phyloP scores from a whole-genome alignment of 2,797 vertebrate species.

The Rhincodon typus region DNA sequence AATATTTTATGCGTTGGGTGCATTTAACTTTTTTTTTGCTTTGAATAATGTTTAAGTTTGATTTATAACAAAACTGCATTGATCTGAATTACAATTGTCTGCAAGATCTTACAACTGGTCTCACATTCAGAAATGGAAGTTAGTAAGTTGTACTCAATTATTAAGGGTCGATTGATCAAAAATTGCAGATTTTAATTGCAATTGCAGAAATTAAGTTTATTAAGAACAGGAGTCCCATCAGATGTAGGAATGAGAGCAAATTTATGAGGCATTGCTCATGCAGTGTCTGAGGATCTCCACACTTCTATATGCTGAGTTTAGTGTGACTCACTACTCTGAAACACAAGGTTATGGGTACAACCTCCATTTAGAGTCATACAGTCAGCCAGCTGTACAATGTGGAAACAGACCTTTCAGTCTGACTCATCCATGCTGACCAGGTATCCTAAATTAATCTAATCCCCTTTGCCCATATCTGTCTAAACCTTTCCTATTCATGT shows the following conservation, averaged over 20 bases:
- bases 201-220: background rate
- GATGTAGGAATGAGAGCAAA: background rate
- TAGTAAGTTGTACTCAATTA: background rate
- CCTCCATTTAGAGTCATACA: too few species aligned
- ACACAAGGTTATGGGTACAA: background rate
- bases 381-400: too few species aligned
- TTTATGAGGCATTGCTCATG: background rate
- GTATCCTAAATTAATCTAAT: too few species aligned
- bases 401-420: too few species aligned
- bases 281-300: background rate
- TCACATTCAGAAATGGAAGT: background rate
- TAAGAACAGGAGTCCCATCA: background rate
- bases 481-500: too few species aligned
- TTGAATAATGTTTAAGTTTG: conserved; percentile 7
- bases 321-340: background rate
- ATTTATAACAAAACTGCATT: background rate
- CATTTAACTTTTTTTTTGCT: background rate
- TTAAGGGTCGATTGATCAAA: background rate
- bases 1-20: background rate
- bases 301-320: too few species aligned
- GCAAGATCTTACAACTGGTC: background rate
- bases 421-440: too few species aligned
- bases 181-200: background rate
- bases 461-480: too few species aligned
- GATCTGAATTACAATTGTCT: background rate